Conservation (phyloP, 2,888 invertebrate genomes). For the Xylophagus ater region DNA sequence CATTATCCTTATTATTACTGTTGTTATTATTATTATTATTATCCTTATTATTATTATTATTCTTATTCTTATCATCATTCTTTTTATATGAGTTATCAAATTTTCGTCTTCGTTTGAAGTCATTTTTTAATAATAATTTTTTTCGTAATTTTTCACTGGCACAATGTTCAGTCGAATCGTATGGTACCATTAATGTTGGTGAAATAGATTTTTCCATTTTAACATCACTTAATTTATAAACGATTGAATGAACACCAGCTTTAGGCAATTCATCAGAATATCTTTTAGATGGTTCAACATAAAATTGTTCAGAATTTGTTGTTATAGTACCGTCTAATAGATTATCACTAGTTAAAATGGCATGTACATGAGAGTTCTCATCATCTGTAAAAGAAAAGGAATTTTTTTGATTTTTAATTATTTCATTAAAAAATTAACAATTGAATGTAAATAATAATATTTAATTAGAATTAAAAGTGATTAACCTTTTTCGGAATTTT, state of each 20-base stretch:
- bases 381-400: conserved; percentile 54
- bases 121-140: conserved; percentile 23
- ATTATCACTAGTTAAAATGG: conserved; percentile 75
- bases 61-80: too few relatives aligned
- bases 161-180: conserved; percentile 28
- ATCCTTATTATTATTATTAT: too few relatives aligned
- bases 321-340: conserved; percentile 82
- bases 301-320: conserved; percentile 67
- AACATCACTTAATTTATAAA: conserved; percentile 74
- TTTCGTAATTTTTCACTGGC: conserved; percentile 35
- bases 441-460: too few relatives aligned
- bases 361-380: conserved; percentile 69
- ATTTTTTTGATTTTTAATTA: too few relatives aligned
- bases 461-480: too few relatives aligned
- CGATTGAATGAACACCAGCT: conserved; percentile 62
- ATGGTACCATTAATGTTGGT: conserved; percentile 46
- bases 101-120: conserved; percentile 24
- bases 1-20: conserved; percentile 27
- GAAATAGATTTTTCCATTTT: conserved; percentile 40
- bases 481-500: too few relatives aligned
- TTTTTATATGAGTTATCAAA: too few relatives aligned
- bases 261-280: conserved; percentile 43
- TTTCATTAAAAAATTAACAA: too few relatives aligned
- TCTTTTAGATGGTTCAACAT: conserved; percentile 52
- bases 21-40: conserved; percentile 28